phyloP scores from a whole-genome alignment of 2,797 vertebrate genomes.

The Lateolabrax maculatus region DNA sequence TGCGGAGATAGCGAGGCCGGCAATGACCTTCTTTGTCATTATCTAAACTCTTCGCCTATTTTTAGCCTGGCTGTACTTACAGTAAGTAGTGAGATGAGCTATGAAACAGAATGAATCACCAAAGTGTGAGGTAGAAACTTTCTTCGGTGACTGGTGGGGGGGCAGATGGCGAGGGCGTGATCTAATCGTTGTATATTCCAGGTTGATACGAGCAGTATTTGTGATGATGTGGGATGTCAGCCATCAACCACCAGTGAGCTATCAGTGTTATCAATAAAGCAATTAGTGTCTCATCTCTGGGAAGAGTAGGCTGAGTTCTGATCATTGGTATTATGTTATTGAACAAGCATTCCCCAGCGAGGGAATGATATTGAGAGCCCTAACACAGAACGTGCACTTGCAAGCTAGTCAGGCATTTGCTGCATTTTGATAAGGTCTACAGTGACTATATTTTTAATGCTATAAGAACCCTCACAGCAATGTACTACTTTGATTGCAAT shows the following conservation, averaged over 20 bases:
- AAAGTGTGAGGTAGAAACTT: slow-evolving; percentile 22
- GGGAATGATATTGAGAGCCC: slow-evolving; percentile 52
- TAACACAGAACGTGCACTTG: slow-evolving; percentile 34
- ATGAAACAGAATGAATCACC: slow-evolving; percentile 21
- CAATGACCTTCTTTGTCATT: slow-evolving; percentile 71
- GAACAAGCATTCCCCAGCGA: slow-evolving; percentile 53
- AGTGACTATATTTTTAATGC: slow-evolving; percentile 39
- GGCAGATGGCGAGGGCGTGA: slow-evolving; percentile 23
- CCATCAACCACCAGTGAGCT: slow-evolving; percentile 40
- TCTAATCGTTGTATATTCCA: slow-evolving; percentile 40
- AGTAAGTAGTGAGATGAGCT: slow-evolving; percentile 33
- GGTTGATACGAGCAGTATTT: slow-evolving; percentile 35
- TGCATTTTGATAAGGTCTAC: slow-evolving; percentile 59
- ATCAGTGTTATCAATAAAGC: slow-evolving; percentile 74
- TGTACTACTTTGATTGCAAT: slow-evolving; percentile 19
- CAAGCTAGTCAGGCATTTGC: slow-evolving; percentile 56
- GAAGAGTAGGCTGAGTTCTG: slow-evolving; percentile 53
- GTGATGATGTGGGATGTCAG: slow-evolving; percentile 52
- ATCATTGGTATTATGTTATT: slow-evolving; percentile 68
- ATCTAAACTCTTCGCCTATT: slow-evolving; percentile 62
- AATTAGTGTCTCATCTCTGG: slow-evolving; percentile 68
- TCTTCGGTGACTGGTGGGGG: background rate
- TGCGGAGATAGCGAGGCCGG: slow-evolving; percentile 35
- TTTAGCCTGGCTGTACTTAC: slow-evolving; percentile 48
- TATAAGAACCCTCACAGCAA: slow-evolving; percentile 30